Conservation (phyloP, 1,140 invertebrate species). For the Drosophila pruinosa region DNA sequence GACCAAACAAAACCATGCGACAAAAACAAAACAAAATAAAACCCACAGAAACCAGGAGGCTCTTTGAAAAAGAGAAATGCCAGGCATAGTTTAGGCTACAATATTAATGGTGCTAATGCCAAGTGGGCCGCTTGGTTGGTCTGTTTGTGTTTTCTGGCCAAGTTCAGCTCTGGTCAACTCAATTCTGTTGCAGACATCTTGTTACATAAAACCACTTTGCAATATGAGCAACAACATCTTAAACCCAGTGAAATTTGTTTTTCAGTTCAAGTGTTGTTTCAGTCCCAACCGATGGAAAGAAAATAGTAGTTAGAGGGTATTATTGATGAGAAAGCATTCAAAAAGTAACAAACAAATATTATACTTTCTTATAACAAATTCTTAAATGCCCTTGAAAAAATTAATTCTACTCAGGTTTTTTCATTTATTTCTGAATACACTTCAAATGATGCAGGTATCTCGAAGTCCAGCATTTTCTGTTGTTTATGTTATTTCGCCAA, state of each 20-base stretch:
- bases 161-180: conserved; percentile 38
- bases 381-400: neutral
- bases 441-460: neutral
- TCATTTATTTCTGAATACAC: neutral
- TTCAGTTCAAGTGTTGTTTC: conserved; percentile 32
- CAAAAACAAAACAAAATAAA: conserved; percentile 20
- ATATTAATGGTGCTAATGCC: conserved; percentile 79
- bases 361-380: neutral
- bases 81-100: conserved; percentile 67
- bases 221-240: conserved; percentile 53
- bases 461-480: neutral
- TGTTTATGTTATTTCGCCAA: neutral
- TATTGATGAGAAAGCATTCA: neutral
- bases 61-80: conserved; percentile 40
- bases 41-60: conserved; percentile 1
- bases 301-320: neutral
- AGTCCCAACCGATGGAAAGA: neutral
- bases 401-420: neutral
- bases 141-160: conserved; percentile 3
- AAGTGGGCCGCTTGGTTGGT: conserved; percentile 36
- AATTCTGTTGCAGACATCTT: conserved; percentile 52
- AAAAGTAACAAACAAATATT: neutral
- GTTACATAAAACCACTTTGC: conserved; percentile 47
- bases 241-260: conserved; percentile 45
- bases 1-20: conserved; percentile 19